Evolutionary conservation across 2,888 invertebrate species (phyloP).

Genomic region (Stenolophus ochropezus): DNA sequence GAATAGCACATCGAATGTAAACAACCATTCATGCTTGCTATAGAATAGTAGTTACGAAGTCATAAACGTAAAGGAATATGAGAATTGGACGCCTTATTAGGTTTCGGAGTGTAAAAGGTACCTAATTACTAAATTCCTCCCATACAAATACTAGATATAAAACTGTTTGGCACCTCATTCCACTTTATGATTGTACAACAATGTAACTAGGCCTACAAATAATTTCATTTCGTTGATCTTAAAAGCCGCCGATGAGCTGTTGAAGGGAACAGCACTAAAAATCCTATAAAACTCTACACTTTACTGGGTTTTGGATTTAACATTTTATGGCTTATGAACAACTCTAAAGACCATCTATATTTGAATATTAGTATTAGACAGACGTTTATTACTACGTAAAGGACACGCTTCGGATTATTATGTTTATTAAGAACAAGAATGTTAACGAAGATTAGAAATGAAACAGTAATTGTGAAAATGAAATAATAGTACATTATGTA

Average conservation of each 20-base stretch:
- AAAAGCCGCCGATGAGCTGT: background rate
- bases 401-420: background rate
- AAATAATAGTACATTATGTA: background rate
- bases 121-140: background rate
- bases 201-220: background rate
- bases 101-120: too few relatives aligned
- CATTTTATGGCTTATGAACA: slow-evolving; percentile 8
- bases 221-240: background rate
- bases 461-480: background rate
- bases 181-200: background rate
- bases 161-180: background rate
- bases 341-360: background rate
- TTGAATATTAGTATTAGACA: background rate
- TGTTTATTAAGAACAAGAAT: background rate
- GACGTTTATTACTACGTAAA: background rate
- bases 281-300: slow-evolving; percentile 4
- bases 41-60: too few relatives aligned
- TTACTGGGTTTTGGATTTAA: slow-evolving; percentile 1
- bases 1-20: too few relatives aligned
- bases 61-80: too few relatives aligned
- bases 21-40: too few relatives aligned
- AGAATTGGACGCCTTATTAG: too few relatives aligned
- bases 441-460: background rate
- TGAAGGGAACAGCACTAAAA: background rate
- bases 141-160: background rate